Conservation (phyloP, 2,113 vertebrate species). For the Mesoclemmys tuberculata region DNA sequence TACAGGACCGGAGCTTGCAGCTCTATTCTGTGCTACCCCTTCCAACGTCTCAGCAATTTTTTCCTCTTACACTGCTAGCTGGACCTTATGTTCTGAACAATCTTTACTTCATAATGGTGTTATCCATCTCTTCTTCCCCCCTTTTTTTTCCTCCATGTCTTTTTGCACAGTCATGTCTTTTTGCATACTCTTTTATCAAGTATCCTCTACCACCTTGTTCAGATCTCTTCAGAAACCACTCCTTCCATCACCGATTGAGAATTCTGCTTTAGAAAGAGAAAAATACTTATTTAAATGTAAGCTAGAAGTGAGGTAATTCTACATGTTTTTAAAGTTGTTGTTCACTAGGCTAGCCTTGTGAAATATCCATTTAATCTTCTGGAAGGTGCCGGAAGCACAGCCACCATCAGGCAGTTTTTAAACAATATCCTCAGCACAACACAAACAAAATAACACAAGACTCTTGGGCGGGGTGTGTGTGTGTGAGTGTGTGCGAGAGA, state of each 20-base stretch:
- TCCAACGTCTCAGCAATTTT: background rate
- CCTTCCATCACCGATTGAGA: background rate
- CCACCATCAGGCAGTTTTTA: background rate
- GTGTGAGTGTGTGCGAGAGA: too few relatives aligned
- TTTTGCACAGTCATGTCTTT: background rate
- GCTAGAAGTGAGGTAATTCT: background rate
- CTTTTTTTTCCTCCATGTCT: accelerated
- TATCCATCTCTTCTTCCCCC: background rate
- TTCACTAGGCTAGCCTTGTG: background rate
- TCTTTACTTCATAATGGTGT: background rate
- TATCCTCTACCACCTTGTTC: background rate
- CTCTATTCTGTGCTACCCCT: background rate
- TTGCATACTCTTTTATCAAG: background rate
- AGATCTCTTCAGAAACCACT: background rate
- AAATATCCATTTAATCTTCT: background rate
- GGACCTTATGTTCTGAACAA: background rate
- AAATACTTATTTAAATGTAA: background rate
- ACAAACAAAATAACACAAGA: background rate
- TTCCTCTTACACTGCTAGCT: background rate
- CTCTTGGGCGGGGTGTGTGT: background rate
- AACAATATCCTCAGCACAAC: background rate
- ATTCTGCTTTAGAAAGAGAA: background rate
- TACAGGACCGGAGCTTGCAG: background rate
- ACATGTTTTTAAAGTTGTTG: accelerated
- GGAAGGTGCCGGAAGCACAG: background rate